phyloP scores from a whole-genome alignment of 2,797 vertebrate genomes.

The Acipenser oxyrinchus region DNA sequence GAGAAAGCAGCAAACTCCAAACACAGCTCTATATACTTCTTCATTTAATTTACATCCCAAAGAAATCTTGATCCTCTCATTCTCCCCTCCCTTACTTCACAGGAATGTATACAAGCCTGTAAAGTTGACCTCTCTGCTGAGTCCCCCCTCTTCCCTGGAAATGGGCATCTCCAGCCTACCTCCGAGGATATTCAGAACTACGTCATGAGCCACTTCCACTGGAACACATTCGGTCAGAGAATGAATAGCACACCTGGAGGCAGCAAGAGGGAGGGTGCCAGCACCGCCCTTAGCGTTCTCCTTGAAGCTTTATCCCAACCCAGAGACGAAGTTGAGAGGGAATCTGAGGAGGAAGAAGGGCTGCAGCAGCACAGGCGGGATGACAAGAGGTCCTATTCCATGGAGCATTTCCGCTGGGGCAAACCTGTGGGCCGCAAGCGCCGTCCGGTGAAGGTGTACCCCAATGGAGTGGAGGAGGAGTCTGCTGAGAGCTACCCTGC shows the following conservation, averaged over 20 bases:
- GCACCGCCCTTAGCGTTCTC: constrained; percentile 36
- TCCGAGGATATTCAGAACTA: constrained; percentile 47
- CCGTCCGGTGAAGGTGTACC: constrained; percentile 70
- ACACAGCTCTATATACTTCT: neutral
- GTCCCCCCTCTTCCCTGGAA: constrained; percentile 33
- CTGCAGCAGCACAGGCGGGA: constrained; percentile 23
- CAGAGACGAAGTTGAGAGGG: constrained; percentile 23
- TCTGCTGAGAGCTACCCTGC: constrained; percentile 55
- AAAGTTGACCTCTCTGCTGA: constrained; percentile 40
- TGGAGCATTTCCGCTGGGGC: constrained; percentile 94
- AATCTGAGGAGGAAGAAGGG: neutral
- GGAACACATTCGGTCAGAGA: constrained; percentile 43
- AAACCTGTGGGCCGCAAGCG: constrained; percentile 80
- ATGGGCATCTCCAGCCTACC: constrained; percentile 38
- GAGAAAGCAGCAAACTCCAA: neutral
- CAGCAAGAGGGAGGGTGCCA: constrained; percentile 13
- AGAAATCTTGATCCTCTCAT: neutral
- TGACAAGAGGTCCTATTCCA: constrained; percentile 72
- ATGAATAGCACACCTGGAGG: constrained; percentile 25
- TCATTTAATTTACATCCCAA: constrained; percentile 2
- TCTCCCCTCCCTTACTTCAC: constrained; percentile 3
- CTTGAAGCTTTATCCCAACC: constrained; percentile 25
- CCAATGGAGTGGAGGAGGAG: constrained; percentile 61
- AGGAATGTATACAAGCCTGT: constrained; percentile 71
- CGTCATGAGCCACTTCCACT: constrained; percentile 59